Evolutionary conservation across 2,113 vertebrate genomes (phyloP), one percentile per base, ranked within the genome.

Genomic region (Ceuthmochares aereus): DNA sequence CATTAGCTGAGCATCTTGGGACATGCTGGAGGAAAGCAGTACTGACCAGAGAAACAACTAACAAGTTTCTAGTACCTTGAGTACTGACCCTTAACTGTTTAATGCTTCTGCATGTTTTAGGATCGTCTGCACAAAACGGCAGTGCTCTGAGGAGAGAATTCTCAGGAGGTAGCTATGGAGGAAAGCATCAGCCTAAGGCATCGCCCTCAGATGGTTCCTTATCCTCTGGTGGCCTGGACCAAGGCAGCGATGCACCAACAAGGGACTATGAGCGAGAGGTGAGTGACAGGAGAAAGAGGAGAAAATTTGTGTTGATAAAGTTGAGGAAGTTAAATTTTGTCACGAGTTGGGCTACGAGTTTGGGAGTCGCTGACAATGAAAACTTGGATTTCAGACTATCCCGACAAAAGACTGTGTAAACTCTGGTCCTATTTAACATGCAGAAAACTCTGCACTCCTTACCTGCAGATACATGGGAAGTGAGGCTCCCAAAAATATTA

Each of bases 261-360:
- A 99, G 99, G 56, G 99, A 99, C 98, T 99, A 98, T 5, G 99
- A 99, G 59, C 98, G 99, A 97, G 99, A 99, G 99, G 99, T 99
- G 78, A 98, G 97, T 93, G 37, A 25, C 6, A 5, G 23, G 47
- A 29, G 32, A 2, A 7, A 55, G 20, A 17, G 49, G 12, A 64
- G 8, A 9, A 34, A 19, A 17, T 22, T 20, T 14, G 34, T 56
- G 11, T n/a, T 32, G 58, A 1, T 34, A 12, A 27, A 58, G 27
- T 26, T 11, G 27, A 30, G 60, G 52, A 40, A 18, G 34, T 36
- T 82, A 52, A 22, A 3, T 84, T 56, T 80, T 87, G 29, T 15
- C 18, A 0, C 8, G 40, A 26, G 12, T 25, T 52, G 76, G 60
- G 56, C 73, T 87, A 6, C 19, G 12, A 34, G 34, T 32, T 4